Base-by-base conservation (phyloP, 2,113 vertebrate genomes). In the Neodontobutis hainanensis region DNA sequence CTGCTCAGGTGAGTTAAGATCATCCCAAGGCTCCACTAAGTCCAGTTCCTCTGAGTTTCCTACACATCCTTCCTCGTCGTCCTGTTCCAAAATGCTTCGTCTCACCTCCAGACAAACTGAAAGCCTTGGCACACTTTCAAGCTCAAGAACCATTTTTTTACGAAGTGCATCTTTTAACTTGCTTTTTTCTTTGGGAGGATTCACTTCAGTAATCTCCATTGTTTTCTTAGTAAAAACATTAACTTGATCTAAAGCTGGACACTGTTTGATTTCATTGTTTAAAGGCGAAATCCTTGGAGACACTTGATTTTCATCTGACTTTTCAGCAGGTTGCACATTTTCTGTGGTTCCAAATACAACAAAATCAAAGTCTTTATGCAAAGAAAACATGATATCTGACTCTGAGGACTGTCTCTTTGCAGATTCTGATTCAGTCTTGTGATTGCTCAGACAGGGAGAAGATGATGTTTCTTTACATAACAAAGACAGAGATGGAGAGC, bases 11-110 rank as follows among this genome's bases (percentile, higher is more conserved):
- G 86, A 83, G 75, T 83, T 82, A 5, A 91, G 50, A 57, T 98
- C 96, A 56, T 99, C 97, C 95, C 96, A 98, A 1, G 96, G 93
- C 69, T 98, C 97, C 64, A 95, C 94, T 81, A 95, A 87, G 78
- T 99, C 96, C 73, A 97, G 90, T 66, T 94, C 93, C 40, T 94
- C 95, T 11, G 85, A 77, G 15, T 83, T 80, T 38, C 93, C 94
- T 53, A 77, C 89, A 75, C 83, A 91, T 44, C 87, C 4, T 83
- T 96, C 95, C 0, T 96, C 94, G 0, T 95, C 93, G 0, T 95
- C 94, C n/a, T 88, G 78, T 42, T 94, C 93, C 55, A 86, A 53
- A 6, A 80, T 78, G n/a, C 68, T 61, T 63, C 87, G 47, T 51
- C 74, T 90, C 76, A 92, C 83, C 68, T 92, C 87, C 84, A 87